phyloP scores from a whole-genome alignment of 2,113 vertebrate genomes.

The Sapayoa aenigma region DNA sequence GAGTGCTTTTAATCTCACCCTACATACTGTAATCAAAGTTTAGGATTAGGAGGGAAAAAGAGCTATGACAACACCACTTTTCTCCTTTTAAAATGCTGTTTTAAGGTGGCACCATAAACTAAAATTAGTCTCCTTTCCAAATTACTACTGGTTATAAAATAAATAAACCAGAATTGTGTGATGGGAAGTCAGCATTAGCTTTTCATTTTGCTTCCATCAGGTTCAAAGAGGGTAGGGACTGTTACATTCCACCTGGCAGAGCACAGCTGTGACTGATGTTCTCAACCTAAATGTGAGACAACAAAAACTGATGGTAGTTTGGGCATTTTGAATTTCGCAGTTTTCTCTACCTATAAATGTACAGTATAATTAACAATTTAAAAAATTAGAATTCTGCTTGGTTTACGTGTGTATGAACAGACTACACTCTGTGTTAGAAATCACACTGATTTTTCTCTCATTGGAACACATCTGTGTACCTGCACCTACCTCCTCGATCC shows the following conservation, averaged over 20 bases:
- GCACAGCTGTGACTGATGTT: neutral
- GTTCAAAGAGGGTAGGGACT: neutral
- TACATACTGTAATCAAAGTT: neutral
- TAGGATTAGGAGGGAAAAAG: neutral
- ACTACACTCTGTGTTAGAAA: neutral
- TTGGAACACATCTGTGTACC: neutral
- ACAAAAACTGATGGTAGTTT: neutral
- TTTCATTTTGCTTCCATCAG: neutral
- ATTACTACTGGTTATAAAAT: neutral
- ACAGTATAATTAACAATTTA: neutral
- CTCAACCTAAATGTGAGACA: fast-evolving
- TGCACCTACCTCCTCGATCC: neutral
- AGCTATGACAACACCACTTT: neutral
- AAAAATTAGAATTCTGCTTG: neutral
- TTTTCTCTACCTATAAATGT: neutral
- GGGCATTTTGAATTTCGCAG: neutral
- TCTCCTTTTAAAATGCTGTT: neutral
- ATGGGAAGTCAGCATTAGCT: neutral
- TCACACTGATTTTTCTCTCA: neutral
- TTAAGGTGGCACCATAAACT: neutral
- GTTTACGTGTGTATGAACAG: neutral
- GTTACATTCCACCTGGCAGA: neutral
- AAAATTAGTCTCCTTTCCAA: neutral
- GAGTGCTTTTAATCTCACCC: neutral
- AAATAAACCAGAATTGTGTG: neutral